Evolutionary conservation across 1,140 invertebrate genomes (phyloP), one percentile per base, ranked within the genome.

Genomic region (Drosophila bifasciata): DNA sequence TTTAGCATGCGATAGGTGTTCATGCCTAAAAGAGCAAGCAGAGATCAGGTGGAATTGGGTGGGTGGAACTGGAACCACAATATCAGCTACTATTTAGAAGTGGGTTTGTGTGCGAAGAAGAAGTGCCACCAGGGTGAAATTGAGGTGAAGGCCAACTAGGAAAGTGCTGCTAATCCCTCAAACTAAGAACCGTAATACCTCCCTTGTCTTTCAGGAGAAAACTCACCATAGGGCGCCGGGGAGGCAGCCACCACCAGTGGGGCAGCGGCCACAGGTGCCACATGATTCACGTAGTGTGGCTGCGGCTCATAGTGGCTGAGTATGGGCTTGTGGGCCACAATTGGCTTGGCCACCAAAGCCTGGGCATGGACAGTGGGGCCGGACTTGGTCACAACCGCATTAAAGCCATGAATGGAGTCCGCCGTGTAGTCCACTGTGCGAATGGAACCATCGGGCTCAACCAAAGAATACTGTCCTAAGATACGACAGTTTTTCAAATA

Each of bases 401-500:
- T 94, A 77, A 94, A 94, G 6, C 93, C 93, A 58, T 93, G 92
- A 21, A 93, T 88, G 0, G 92, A 63, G 61, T 94, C 94, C 0
- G 94, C 93, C 1, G 93, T 94, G 73, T 95, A 95, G 63, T 94
- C 93, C 11, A 94, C 94, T 15, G 93, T 95, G 49, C 95, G 92
- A 9, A 94, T 92, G 13, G 94, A 93, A 43, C 95, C 95, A 72
- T 96, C 95, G 15, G 95, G 93, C 79, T 96, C 94, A 21, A 95
- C 92, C 28, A 95, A 91, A 2, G 93, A 94, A 71, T 94, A 94
- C 90, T 94, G 94, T n/a, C 94, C 94, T 92, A 76, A 1, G 70
- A 3, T 13, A 36, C 9, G 6, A 21, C 0, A 23, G 1, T 13
- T 36, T 11, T 3, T 23, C 1, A 45, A 32, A 51, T 19, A 23